Conservation (phyloP, 1,140 invertebrate genomes). For the Phortica variegata region DNA sequence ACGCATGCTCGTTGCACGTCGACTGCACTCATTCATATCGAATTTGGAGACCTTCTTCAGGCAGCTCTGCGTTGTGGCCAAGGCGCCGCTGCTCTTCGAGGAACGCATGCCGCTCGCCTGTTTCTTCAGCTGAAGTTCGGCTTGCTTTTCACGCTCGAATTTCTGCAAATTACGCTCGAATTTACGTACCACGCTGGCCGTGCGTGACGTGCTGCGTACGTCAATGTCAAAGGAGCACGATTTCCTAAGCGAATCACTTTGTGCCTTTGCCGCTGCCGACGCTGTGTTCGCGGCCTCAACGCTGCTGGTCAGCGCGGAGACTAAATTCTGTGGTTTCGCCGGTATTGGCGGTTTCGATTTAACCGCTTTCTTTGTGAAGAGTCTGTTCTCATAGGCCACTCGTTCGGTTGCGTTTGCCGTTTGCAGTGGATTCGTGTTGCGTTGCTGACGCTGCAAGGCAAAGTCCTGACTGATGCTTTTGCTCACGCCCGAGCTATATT, state of each 20-base stretch:
- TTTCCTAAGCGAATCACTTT: constrained; percentile 15
- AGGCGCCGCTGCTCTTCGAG: constrained; percentile 44
- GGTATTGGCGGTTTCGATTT: constrained; percentile 47
- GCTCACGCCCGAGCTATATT: constrained; percentile 49
- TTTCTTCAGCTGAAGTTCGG: constrained; percentile 34
- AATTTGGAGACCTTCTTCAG: constrained; percentile 51
- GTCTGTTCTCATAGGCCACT: constrained; percentile 9
- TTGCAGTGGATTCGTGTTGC: constrained; percentile 47
- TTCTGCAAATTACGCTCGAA: constrained; percentile 61
- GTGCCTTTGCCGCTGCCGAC: constrained; percentile 15
- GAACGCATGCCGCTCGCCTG: constrained; percentile 30
- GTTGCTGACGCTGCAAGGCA: constrained; percentile 43
- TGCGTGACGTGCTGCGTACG: constrained; percentile 29
- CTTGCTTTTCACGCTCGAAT: constrained; percentile 55
- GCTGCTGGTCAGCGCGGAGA: constrained; percentile 35
- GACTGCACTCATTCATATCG: constrained; percentile 35
- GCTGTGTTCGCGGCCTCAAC: constrained; percentile 13
- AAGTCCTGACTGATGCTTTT: constrained; percentile 55
- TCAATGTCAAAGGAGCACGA: constrained; percentile 52
- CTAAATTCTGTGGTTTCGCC: constrained; percentile 44
- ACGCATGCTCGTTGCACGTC: constrained; percentile 53
- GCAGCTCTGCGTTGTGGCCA: constrained; percentile 44
- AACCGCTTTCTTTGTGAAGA: constrained; percentile 38
- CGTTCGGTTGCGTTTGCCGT: constrained; percentile 7
- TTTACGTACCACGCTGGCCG: constrained; percentile 50